Percentiles rank a stretch among this genome's conserved stretches.
phyloP scores from a whole-genome alignment of 2,888 invertebrate genomes.

The Lasioglossum calceatum region DNA sequence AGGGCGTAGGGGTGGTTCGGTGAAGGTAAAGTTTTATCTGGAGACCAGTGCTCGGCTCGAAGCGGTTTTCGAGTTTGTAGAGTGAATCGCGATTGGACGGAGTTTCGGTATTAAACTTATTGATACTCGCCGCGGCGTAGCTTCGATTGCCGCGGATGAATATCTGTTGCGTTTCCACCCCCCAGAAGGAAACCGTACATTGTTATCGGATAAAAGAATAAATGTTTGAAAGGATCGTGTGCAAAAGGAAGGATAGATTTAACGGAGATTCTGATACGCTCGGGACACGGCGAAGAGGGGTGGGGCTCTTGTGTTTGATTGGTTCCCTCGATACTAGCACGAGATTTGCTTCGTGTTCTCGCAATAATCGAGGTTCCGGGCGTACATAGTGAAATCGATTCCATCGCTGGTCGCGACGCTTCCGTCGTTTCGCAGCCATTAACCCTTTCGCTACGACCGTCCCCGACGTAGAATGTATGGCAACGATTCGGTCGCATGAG shows the following conservation, averaged over 20 bases:
- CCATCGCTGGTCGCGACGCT: constrained; percentile 11
- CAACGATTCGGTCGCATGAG: background rate
- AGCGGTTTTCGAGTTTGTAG: constrained; percentile 5
- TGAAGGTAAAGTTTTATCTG: background rate
- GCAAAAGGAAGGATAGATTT: background rate
- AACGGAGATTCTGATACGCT: background rate
- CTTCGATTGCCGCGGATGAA: background rate
- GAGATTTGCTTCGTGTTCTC: background rate
- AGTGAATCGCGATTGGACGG: background rate
- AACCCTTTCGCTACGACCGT: constrained; percentile 16
- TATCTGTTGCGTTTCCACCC: background rate
- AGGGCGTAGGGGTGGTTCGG: background rate
- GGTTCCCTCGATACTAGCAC: background rate
- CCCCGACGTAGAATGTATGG: background rate
- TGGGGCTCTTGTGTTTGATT: background rate
- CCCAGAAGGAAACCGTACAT: background rate
- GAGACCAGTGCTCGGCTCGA: background rate
- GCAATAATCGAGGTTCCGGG: constrained; percentile 6
- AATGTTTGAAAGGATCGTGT: background rate
- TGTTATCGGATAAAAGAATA: constrained; percentile 2
- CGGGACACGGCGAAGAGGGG: background rate
- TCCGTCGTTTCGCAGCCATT: constrained; percentile 18
- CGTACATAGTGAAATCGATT: constrained; percentile 5
- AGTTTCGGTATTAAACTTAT: background rate
- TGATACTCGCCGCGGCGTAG: background rate